These are phyloP conservation scores for Enteromius argenteus DNA, from an alignment of 2,797 vertebrate species.

Conservation along the genomic window DNA sequence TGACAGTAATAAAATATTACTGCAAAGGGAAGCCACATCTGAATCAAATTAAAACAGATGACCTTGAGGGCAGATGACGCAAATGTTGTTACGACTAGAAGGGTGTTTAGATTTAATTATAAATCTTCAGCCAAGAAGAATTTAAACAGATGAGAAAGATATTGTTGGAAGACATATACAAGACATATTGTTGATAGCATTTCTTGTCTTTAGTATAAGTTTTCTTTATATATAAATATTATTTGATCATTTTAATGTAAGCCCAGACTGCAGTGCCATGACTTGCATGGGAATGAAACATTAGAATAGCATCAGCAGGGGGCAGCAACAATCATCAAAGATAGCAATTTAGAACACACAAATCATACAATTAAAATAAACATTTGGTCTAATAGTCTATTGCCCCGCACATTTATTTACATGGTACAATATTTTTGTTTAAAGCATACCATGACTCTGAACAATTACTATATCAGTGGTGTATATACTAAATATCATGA, in stretches of 20 bases:
- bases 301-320: neutral
- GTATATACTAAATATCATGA: neutral
- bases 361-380: too few relatives aligned
- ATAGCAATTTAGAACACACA: neutral
- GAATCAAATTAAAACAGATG: neutral
- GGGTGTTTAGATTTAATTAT: neutral
- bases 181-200: neutral
- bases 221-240: neutral
- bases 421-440: neutral
- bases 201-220: neutral
- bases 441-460: neutral
- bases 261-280: neutral
- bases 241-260: neutral
- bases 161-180: neutral
- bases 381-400: neutral
- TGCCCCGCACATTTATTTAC: neutral
- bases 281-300: neutral
- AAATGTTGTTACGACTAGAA: neutral
- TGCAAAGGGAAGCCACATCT: neutral
- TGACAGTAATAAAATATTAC: conserved; percentile 22
- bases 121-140: neutral
- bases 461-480: neutral
- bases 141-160: neutral
- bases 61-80: neutral
- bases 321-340: conserved; percentile 15